These are phyloP conservation scores for Podilymbus podiceps DNA, from an alignment of 2,113 vertebrate species.

Conservation along the genomic window DNA sequence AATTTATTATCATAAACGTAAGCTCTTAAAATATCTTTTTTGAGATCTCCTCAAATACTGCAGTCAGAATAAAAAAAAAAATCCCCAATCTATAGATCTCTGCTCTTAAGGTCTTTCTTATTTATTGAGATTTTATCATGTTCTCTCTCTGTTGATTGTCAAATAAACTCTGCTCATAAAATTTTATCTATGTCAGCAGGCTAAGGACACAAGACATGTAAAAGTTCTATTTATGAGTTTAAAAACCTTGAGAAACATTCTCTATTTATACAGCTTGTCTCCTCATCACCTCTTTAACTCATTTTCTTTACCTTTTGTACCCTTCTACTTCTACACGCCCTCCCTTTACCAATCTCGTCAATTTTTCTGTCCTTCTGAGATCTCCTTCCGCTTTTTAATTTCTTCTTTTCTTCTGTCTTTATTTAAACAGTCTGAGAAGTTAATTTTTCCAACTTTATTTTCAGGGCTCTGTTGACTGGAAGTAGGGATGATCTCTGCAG, in stretches of 20 bases:
- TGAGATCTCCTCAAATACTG: background rate
- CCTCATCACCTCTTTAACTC: background rate
- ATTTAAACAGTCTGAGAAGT: background rate
- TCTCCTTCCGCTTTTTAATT: background rate
- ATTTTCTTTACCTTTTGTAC: background rate
- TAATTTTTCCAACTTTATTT: background rate
- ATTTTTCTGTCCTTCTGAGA: background rate
- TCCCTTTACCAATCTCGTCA: background rate
- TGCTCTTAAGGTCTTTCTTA: background rate
- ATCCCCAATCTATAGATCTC: background rate
- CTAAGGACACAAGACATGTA: background rate
- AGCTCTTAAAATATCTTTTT: background rate
- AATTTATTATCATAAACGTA: background rate
- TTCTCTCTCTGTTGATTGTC: background rate
- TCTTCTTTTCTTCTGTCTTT: background rate
- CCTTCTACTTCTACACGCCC: background rate
- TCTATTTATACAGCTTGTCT: background rate
- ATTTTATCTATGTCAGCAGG: background rate
- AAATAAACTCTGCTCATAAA: background rate
- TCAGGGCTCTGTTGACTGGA: background rate
- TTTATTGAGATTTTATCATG: constrained; percentile 16
- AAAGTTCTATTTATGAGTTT: background rate
- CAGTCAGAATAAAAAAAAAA: background rate
- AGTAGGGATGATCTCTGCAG: background rate
- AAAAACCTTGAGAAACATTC: background rate